Evolutionary conservation across 1,140 invertebrate species (phyloP).

Genomic region (Bombyx mori): ASM3026992v2 NC_085111.1:6692001-6692500

Average conservation of each 20-base stretch:
- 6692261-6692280: constrained; percentile 59
- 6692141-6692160: neutral
- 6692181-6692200: constrained; percentile 33
- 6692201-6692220: constrained; percentile 56
- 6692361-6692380: constrained; percentile 13
- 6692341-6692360: constrained; percentile 5
- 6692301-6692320: constrained; percentile 60
- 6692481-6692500: neutral
- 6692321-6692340: constrained; percentile 40
- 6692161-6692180: constrained; percentile 14
- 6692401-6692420: constrained; percentile 2
- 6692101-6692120: constrained; percentile 1
- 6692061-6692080: too few relatives aligned
- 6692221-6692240: constrained; percentile 71
- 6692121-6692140: too few relatives aligned
- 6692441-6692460: neutral
- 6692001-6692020: too few relatives aligned
- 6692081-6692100: too few relatives aligned
- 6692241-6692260: constrained; percentile 51
- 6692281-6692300: constrained; percentile 65
- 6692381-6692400: constrained; percentile 2
- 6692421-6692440: constrained; percentile 1
- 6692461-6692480: neutral
- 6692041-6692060: too few relatives aligned
- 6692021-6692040: too few relatives aligned